Conservation (phyloP, 2,797 vertebrate genomes). For the Alfaro cultratus region DNA sequence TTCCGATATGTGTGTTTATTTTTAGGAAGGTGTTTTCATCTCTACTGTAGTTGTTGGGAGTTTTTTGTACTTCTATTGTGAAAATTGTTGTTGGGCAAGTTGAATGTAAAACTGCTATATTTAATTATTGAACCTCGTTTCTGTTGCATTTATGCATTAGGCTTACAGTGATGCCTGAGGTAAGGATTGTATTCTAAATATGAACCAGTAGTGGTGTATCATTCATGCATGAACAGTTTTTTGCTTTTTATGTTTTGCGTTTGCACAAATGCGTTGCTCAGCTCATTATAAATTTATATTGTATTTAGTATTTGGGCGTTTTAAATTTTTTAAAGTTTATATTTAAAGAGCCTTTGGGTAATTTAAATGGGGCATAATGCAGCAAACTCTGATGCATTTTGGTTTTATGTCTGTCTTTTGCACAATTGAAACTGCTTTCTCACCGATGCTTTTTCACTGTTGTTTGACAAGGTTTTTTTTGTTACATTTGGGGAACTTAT, state of each 20-base stretch:
- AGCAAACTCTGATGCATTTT: background rate
- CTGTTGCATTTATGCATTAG: background rate
- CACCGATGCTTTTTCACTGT: background rate
- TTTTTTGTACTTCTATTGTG: background rate
- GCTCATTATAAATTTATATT: background rate
- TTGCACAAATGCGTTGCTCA: background rate
- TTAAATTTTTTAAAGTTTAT: background rate
- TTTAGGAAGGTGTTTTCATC: background rate
- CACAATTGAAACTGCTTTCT: background rate
- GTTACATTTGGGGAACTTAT: background rate
- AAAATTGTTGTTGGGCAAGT: background rate
- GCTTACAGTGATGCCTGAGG: constrained; percentile 16
- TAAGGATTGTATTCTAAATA: constrained; percentile 16
- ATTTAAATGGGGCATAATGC: background rate
- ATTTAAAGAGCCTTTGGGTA: background rate
- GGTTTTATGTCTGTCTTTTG: constrained; percentile 4
- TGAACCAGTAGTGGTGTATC: background rate
- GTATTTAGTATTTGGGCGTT: background rate
- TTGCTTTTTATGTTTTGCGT: constrained; percentile 2
- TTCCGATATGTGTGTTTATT: constrained; percentile 4
- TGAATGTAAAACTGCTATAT: background rate
- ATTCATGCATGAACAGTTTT: background rate
- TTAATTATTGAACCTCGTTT: background rate
- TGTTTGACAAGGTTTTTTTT: background rate
- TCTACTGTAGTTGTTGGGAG: constrained; percentile 3